Base-by-base conservation (phyloP, 2,888 invertebrate species). In the Pseudanteris insignis region DNA sequence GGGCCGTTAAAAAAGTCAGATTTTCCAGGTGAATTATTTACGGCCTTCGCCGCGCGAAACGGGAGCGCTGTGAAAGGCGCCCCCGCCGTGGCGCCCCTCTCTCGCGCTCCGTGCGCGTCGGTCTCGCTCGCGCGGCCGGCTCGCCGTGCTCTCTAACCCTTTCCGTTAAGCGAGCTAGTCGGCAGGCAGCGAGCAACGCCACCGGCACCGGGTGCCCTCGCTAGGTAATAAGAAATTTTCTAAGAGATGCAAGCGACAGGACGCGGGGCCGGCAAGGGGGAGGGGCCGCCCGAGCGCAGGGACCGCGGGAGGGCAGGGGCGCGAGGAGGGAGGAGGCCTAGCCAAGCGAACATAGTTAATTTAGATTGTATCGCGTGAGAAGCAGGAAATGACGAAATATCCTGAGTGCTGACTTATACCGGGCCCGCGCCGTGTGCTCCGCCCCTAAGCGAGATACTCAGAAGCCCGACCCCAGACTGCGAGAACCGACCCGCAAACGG, bases 331-430 rank as follows among this genome's bases (percentile, higher is more conserved):
- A 75, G 78, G 75, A 75, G 73, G 75, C 75, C 77, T 79, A 78
- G 75, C 79, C 77, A 72, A 77, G 79, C 78, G 78, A 79, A 79
- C 79, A 77, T 79, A 77, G 79, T 79, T 79, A 79, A 79, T 79
- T 79, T 79, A 79, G 79, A 79, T 79, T 79, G 79, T 79, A 79
- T 79, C 79, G 79, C 79, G 79, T 79, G 79, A 79, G 79, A 79
- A 79, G 78, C 79, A 79, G 79, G 79, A 79, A 79, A 79, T 79
- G 79, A 79, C 79, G 79, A 79, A 79, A 79, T 79, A 79, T 79
- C 79, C 79, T 79, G 79, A 78, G 78, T 76, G 75, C 78, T 71
- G 76, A 78, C 77, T 79, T 79, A 76, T 75, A 74, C 74, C 69
- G 66, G 70, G 71, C 68, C 69, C 70, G 70, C 68, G 59, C 65